Evolutionary conservation across 2,113 vertebrate species (phyloP).

Genomic region (Diglossa brunneiventris): DNA sequence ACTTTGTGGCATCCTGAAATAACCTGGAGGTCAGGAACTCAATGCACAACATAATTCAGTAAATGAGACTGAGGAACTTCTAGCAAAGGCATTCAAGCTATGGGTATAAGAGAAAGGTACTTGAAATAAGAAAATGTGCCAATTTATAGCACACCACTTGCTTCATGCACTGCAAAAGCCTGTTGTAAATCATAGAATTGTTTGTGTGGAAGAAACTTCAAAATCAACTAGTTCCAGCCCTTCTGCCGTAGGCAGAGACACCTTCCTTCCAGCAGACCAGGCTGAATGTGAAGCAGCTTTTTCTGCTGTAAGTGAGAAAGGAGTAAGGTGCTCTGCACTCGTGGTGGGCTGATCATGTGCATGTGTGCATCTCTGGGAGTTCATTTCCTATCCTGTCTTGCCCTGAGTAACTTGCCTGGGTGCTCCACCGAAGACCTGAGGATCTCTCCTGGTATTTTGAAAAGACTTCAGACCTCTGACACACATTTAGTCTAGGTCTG

Average conservation of each 20-base stretch:
- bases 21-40: neutral
- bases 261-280: neutral
- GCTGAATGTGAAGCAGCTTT: neutral
- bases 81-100: neutral
- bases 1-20: neutral
- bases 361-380: neutral
- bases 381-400: neutral
- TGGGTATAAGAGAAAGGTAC: neutral
- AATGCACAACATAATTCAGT: neutral
- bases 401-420: neutral
- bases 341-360: accelerated
- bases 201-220: neutral
- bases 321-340: neutral
- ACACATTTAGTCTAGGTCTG: neutral
- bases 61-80: neutral
- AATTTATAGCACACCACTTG: neutral
- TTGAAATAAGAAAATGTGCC: neutral
- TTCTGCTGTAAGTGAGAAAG: neutral
- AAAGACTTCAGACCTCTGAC: neutral
- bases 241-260: neutral
- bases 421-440: neutral
- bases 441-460: neutral
- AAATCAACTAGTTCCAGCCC: neutral
- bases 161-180: neutral
- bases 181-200: neutral